Evolutionary conservation across 2,888 invertebrate genomes (phyloP), one percentile per base, ranked within the genome.

Genomic region (Antheraea assamensis): DNA sequence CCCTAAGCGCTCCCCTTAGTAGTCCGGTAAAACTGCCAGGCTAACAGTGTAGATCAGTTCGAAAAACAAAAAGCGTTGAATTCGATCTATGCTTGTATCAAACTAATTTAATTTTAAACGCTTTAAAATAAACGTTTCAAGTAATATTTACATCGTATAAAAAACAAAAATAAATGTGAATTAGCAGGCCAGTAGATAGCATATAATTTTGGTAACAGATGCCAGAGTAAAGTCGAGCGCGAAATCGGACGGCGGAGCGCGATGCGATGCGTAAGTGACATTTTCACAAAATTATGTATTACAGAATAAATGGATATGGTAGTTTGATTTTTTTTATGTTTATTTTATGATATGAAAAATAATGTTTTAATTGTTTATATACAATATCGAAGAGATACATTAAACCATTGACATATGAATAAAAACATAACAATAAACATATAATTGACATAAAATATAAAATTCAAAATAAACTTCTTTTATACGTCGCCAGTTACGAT

Each of bases 211-310:
- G 79, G 83, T 84, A 85, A 82, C 92, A 92, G 90, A 90, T 92
- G 93, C 86, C 87, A 80, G 82, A 75, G 85, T 78, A 92, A 86
- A 86, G 77, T 85, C 79, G 83, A 89, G 89, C 92, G 92, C 86
- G 83, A 90, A 92, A 92, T 90, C 89, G 83, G 76, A 74, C 78
- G 77, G 77, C 75, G 76, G 77, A 80, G 78, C 76, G 76, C 70
- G 71, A 71, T 74, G 75, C 71, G 74, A 70, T 75, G 70, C 73
- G 74, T 21, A 74, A 64, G 52, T 68, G 71, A 71, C 55, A 66
- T 55, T 70, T 58, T 30, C 47, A 42, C 42, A 55, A n/a, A 19
- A 35, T 35, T 24, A 13, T 27, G 71, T 19, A 47, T 64, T 61
- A 61, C 3, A 27, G 24, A 61, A n/a, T 47, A 7, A 71, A 71